phyloP scores from a whole-genome alignment of 1,140 invertebrate species.

The Drosophila insularis region DNA sequence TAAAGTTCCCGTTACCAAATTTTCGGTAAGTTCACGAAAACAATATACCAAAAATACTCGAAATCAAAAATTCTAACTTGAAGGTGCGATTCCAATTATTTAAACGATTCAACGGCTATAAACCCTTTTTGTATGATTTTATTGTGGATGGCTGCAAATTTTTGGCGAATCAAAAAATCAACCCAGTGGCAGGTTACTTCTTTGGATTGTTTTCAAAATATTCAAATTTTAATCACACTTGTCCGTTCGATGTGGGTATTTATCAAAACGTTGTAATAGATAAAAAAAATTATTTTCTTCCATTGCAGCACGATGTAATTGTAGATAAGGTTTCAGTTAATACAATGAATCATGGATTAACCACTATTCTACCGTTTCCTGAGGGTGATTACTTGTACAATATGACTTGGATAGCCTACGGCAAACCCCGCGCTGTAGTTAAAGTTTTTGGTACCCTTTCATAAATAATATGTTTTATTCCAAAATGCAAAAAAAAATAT shows the following conservation, averaged over 20 bases:
- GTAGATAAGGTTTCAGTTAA: background rate
- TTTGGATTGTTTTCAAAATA: background rate
- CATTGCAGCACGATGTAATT: background rate
- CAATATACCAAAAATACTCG: background rate
- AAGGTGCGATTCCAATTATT: background rate
- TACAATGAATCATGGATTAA: background rate
- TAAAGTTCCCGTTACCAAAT: background rate
- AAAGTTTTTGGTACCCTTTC: background rate
- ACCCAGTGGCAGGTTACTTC: background rate
- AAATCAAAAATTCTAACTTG: no score
- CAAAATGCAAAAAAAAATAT: no score
- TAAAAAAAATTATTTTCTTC: background rate
- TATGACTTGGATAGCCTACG: background rate
- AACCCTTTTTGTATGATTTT: conserved; percentile 16
- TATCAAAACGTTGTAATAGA: no score
- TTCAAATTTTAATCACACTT: conserved; percentile 9
- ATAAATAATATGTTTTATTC: background rate
- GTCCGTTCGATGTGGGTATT: background rate
- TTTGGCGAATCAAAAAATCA: background rate
- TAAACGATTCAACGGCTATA: conserved; percentile 12
- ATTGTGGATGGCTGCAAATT: conserved; percentile 14
- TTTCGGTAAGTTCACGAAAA: background rate
- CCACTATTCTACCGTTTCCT: conserved; percentile 5
- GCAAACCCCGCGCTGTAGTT: background rate
- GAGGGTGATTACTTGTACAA: background rate